These are phyloP conservation scores for Takifugu rubripes DNA, from an alignment of 2,797 vertebrate genomes.

Conservation along the genomic window DNA sequence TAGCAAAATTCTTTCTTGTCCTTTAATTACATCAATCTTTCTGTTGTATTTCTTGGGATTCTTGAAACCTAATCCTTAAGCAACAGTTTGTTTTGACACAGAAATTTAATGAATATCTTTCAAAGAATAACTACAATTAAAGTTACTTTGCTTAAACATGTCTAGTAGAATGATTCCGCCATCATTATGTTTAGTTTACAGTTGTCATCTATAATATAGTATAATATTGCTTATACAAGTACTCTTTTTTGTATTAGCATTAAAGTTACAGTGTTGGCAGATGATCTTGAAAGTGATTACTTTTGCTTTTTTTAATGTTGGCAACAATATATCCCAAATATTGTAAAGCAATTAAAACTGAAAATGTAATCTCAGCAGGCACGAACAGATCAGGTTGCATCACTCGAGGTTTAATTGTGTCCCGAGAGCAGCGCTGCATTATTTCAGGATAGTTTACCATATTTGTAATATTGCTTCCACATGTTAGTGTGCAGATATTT, in stretches of 20 bases:
- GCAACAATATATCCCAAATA: slow-evolving; percentile 37
- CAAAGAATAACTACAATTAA: background rate
- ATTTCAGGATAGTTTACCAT: slow-evolving; percentile 39
- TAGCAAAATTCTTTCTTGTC: no score
- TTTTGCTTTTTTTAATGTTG: slow-evolving; percentile 26
- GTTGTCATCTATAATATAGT: background rate
- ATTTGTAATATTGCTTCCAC: slow-evolving; percentile 20
- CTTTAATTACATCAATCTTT: no score
- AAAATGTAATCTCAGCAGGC: slow-evolving; percentile 58
- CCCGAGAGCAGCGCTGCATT: slow-evolving; percentile 29
- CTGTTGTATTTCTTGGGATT: no score
- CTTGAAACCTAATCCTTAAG: background rate
- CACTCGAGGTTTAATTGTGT: slow-evolving; percentile 52
- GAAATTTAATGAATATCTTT: background rate
- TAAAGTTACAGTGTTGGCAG: slow-evolving; percentile 27
- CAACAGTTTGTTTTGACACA: slow-evolving; percentile 1
- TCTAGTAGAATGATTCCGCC: background rate
- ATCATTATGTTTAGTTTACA: background rate
- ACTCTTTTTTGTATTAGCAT: slow-evolving; percentile 17
- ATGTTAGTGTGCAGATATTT: slow-evolving; percentile 39
- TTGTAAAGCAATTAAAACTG: slow-evolving; percentile 49
- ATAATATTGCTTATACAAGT: background rate
- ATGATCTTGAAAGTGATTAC: slow-evolving; percentile 33
- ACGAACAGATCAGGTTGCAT: slow-evolving; percentile 37
- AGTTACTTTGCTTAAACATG: background rate